phyloP scores from a whole-genome alignment of 2,113 vertebrate species.

The Pelecanoides urinatrix region DNA sequence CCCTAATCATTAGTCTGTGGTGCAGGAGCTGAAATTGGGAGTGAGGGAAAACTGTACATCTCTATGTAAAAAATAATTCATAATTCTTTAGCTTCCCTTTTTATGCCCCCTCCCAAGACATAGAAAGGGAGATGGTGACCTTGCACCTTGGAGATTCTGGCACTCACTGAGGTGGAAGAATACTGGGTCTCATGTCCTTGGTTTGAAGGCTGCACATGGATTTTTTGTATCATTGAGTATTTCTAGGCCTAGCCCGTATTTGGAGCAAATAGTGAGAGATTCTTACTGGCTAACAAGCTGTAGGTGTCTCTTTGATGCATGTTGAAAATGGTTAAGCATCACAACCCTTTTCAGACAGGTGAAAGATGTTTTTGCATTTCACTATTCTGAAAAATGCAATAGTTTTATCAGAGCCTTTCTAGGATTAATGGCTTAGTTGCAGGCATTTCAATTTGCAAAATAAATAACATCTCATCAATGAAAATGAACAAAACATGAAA shows the following conservation, averaged over 20 bases:
- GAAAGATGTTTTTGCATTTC: neutral
- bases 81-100: neutral
- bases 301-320: neutral
- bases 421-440: conserved; percentile 27
- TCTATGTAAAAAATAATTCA: neutral
- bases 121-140: neutral
- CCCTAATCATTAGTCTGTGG: neutral
- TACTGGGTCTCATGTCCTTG: neutral
- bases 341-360: neutral
- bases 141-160: neutral
- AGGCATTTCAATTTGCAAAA: conserved; percentile 42
- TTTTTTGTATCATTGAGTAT: neutral
- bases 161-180: neutral
- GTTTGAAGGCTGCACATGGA: neutral
- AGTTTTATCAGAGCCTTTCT: neutral
- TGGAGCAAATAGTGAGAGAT: neutral
- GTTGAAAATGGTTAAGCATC: neutral
- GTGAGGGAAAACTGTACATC: neutral
- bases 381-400: neutral
- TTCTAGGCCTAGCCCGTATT: neutral
- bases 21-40: neutral
- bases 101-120: neutral
- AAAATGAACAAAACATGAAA: neutral
- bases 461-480: neutral
- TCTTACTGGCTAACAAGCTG: neutral